Conservation (phyloP, 2,113 vertebrate genomes). For the Rhagologus leucostigma region DNA sequence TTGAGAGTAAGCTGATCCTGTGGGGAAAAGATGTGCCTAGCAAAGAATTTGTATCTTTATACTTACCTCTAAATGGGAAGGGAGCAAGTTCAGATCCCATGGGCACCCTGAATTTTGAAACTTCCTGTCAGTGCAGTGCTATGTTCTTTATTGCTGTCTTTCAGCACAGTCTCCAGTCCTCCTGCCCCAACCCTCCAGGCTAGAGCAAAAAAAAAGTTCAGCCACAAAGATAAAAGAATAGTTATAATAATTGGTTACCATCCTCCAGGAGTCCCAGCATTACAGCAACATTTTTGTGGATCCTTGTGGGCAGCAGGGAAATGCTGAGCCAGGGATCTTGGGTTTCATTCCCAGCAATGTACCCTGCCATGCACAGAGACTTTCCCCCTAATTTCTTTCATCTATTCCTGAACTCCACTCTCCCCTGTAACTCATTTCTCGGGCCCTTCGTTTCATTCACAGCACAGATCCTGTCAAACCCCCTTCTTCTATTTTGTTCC, state of each 20-base stretch:
- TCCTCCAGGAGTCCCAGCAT: not conserved
- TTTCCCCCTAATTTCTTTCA: not conserved
- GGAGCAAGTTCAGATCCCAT: conserved; percentile 32
- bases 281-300: not conserved
- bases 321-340: not conserved
- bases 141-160: not conserved
- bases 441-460: not conserved
- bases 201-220: not conserved
- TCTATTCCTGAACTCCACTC: not conserved
- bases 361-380: not conserved
- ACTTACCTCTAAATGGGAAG: not conserved
- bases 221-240: not conserved
- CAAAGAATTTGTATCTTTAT: conserved; percentile 7
- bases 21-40: not conserved
- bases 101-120: conserved; percentile 30
- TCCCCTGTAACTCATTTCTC: not conserved
- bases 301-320: not conserved
- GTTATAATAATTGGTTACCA: not conserved
- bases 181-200: not conserved
- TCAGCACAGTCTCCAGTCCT: not conserved
- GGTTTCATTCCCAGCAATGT: not conserved
- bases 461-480: not conserved
- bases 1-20: not conserved
- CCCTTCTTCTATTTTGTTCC: not conserved
- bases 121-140: not conserved